Conservation (phyloP, 2,888 invertebrate species). For the Eilema caniola region DNA sequence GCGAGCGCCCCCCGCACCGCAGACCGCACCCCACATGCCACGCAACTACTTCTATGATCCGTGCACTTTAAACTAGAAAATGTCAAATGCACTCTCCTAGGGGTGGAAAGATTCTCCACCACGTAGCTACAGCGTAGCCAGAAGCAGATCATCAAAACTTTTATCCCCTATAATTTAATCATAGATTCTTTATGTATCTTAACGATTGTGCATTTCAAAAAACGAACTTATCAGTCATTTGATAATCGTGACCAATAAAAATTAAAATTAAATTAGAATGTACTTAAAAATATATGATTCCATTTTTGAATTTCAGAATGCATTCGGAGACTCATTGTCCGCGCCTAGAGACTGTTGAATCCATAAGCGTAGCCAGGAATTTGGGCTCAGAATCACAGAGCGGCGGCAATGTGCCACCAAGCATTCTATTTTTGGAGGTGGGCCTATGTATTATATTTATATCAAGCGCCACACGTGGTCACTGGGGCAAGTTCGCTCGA, state of each 20-base stretch:
- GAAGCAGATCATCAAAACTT: conserved; percentile 43
- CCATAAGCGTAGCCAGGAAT: conserved; percentile 51
- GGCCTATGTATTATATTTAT: conserved; percentile 78
- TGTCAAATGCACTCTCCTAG: conserved; percentile 73
- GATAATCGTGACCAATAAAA: conserved; percentile 5
- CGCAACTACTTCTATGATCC: conserved; percentile 81
- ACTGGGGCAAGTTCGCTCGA: conserved; percentile 83
- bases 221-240: conserved; percentile 15
- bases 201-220: conserved; percentile 23
- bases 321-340: conserved; percentile 45
- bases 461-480: conserved; percentile 75
- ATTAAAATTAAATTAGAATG: background rate
- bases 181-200: background rate
- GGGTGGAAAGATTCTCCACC: conserved; percentile 25
- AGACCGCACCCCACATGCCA: conserved; percentile 56
- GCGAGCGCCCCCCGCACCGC: conserved; percentile 60
- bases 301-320: conserved; percentile 55
- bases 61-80: conserved; percentile 82
- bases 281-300: conserved; percentile 5
- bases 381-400: conserved; percentile 54
- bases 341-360: conserved; percentile 46
- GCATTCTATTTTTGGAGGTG: conserved; percentile 69
- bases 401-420: conserved; percentile 65
- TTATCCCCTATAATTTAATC: background rate
- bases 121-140: conserved; percentile 30